Percentiles rank a stretch among this genome's conserved stretches.
phyloP scores from a whole-genome alignment of 2,113 vertebrate genomes.

The Grammomys surdaster region DNA sequence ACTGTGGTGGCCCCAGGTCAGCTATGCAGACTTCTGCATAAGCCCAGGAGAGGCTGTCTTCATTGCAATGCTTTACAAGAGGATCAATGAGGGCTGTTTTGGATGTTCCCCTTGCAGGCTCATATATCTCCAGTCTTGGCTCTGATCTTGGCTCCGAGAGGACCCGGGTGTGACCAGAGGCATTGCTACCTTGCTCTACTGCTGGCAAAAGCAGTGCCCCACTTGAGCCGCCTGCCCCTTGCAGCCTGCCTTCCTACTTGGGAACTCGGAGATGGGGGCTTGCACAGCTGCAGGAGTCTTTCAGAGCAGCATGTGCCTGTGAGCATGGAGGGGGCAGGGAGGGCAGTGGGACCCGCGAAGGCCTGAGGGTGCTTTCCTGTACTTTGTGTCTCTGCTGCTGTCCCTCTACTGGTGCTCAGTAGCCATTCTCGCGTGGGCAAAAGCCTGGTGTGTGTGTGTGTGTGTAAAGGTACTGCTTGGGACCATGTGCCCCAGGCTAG shows the following conservation, averaged over 20 bases:
- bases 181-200: not conserved
- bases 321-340: conserved; percentile 17
- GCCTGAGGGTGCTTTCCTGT: not conserved
- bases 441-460: not conserved
- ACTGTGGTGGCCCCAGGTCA: not conserved
- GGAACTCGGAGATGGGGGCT: not conserved
- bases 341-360: not conserved
- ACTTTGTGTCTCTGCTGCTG: not conserved
- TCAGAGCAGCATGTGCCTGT: conserved; percentile 9
- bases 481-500: not conserved
- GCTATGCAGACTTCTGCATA: conserved; percentile 29
- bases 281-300: conserved; percentile 67
- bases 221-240: not conserved
- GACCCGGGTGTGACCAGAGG: conserved; percentile 48
- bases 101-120: not conserved
- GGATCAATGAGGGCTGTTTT: not conserved
- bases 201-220: not conserved
- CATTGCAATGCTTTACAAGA: not conserved
- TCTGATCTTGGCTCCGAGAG: not conserved
- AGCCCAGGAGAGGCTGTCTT: not conserved
- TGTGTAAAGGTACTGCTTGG: not conserved
- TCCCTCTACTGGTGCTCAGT: not conserved
- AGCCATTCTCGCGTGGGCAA: conserved; percentile 51
- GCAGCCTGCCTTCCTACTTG: not conserved
- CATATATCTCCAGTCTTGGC: not conserved